Percentiles rank a stretch among this genome's conserved stretches.
These are phyloP conservation scores for Sminthopsis crassicaudata DNA, from an alignment of 2,113 vertebrate genomes.

Conservation along the genomic window DNA sequence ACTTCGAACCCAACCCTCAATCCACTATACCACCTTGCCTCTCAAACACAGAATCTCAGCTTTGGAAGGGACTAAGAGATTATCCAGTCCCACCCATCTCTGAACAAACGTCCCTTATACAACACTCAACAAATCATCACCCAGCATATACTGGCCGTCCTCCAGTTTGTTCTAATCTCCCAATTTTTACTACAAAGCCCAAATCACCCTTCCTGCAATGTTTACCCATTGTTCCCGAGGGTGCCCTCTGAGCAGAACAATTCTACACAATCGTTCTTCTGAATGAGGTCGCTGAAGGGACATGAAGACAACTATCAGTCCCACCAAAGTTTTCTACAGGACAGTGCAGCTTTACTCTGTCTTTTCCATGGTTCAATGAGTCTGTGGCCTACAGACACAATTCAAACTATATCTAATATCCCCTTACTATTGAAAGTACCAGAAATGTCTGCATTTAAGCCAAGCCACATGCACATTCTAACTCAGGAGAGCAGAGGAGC, in stretches of 20 bases:
- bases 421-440: neutral
- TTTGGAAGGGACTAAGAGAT: neutral
- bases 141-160: neutral
- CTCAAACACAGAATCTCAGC: neutral
- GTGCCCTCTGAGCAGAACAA: neutral
- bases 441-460: neutral
- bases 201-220: neutral
- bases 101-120: neutral
- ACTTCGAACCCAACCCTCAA: neutral
- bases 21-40: neutral
- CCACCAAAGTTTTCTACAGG: neutral
- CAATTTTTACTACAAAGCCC: neutral
- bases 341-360: neutral
- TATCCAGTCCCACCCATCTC: neutral
- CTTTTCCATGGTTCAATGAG: neutral
- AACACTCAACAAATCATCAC: neutral
- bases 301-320: neutral
- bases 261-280: neutral
- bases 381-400: neutral
- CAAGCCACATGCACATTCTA: neutral
- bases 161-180: neutral
- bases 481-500: neutral
- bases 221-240: neutral
- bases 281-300: neutral
- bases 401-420: neutral